Conservation (phyloP, 2,888 invertebrate species). For the Chironomus riparius region DNA sequence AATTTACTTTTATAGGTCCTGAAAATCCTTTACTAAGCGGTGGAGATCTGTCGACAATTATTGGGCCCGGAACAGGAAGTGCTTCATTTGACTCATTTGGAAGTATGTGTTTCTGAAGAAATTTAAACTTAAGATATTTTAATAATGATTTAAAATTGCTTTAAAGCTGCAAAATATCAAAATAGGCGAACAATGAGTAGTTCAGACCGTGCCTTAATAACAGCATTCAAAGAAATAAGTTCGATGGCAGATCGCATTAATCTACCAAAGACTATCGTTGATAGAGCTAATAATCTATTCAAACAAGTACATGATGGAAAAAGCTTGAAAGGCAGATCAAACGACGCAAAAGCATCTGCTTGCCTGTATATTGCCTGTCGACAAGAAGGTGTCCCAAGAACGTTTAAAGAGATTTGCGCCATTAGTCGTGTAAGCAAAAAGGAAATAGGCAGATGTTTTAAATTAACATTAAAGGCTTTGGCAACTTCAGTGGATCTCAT, state of each 20-base stretch:
- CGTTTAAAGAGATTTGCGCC: slow-evolving; percentile 99
- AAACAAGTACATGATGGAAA: slow-evolving; percentile 98
- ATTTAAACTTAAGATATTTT: not conserved
- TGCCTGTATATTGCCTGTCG: slow-evolving; percentile 98
- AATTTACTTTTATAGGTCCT: slow-evolving; percentile 47
- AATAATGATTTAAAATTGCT: slow-evolving; percentile 20
- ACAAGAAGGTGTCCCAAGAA: slow-evolving; percentile 96
- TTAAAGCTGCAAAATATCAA: slow-evolving; percentile 56
- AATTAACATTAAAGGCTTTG: slow-evolving; percentile 87
- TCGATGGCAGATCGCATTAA: slow-evolving; percentile 98
- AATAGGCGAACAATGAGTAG: slow-evolving; percentile 78
- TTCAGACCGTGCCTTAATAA: slow-evolving; percentile 88
- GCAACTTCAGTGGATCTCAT: slow-evolving; percentile 96
- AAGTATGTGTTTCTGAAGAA: slow-evolving; percentile 11
- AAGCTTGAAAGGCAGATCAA: slow-evolving; percentile 88
- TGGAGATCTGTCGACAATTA: slow-evolving; percentile 93
- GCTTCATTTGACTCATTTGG: slow-evolving; percentile 87
- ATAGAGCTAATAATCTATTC: slow-evolving; percentile 91
- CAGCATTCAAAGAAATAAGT: slow-evolving; percentile 93
- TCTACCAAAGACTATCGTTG: slow-evolving; percentile 92
- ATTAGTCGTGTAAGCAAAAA: slow-evolving; percentile 98
- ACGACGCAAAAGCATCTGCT: slow-evolving; percentile 97
- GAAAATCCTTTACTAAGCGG: slow-evolving; percentile 95
- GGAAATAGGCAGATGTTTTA: slow-evolving; percentile 97
- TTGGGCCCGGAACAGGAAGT: slow-evolving; percentile 65